Conservation (phyloP, 2,888 invertebrate genomes). For the Sarcophaga variegata region DNA sequence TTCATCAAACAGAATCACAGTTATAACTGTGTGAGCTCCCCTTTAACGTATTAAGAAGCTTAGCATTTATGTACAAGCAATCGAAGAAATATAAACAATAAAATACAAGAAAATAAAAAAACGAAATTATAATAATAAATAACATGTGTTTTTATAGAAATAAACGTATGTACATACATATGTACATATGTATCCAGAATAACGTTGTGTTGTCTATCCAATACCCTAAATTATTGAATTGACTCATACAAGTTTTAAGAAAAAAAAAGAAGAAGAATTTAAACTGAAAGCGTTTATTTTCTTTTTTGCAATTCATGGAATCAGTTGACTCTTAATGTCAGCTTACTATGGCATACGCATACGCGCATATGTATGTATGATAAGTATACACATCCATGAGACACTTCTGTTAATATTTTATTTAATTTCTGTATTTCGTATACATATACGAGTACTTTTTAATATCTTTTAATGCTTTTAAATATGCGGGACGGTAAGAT, state of each 20-base stretch:
- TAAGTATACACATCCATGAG: background rate
- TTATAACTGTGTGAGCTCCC: background rate
- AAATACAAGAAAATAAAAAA: background rate
- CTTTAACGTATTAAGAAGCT: slow-evolving; percentile 39
- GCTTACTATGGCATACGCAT: slow-evolving; percentile 11
- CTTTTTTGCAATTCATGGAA: slow-evolving; percentile 39
- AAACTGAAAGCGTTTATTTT: background rate
- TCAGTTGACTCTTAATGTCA: slow-evolving; percentile 44
- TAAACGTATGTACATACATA: background rate
- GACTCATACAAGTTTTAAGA: slow-evolving; percentile 47
- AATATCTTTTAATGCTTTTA: too few species aligned
- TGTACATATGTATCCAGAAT: background rate
- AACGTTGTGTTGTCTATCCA: background rate
- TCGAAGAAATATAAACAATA: slow-evolving; percentile 14
- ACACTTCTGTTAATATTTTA: background rate
- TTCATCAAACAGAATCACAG: slow-evolving; percentile 34
- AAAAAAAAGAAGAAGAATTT: background rate
- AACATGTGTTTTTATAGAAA: slow-evolving; percentile 23
- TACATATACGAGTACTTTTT: background rate
- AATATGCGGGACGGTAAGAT: too few species aligned
- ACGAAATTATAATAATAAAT: background rate
- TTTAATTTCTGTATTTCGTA: slow-evolving; percentile 9
- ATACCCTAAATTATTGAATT: slow-evolving; percentile 29
- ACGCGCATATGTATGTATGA: background rate
- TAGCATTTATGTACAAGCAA: slow-evolving; percentile 24